Evolutionary conservation across 2,888 invertebrate species (phyloP).

Genomic region (Ophion slaviceki): DNA sequence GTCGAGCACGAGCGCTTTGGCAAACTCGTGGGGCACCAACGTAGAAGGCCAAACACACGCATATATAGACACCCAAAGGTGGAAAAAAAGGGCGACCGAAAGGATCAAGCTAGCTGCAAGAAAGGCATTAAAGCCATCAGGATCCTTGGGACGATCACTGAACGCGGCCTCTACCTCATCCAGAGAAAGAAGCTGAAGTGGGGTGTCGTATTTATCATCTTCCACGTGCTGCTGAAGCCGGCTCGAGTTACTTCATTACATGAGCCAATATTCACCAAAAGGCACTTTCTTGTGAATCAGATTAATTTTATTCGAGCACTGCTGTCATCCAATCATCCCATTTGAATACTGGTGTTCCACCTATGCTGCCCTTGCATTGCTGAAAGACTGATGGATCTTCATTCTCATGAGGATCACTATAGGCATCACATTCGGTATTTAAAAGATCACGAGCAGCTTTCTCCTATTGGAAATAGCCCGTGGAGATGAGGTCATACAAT

Average conservation of each 20-base stretch:
- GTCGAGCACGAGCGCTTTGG: constrained; percentile 63
- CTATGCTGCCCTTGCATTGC: background rate
- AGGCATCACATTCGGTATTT: too few relatives aligned
- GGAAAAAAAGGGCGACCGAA: constrained; percentile 28
- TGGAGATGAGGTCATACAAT: too few relatives aligned
- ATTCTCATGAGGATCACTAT: too few relatives aligned
- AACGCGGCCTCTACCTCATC: constrained; percentile 44
- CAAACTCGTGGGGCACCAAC: constrained; percentile 38
- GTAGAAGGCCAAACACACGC: constrained; percentile 28
- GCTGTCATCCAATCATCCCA: background rate
- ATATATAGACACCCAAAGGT: constrained; percentile 4
- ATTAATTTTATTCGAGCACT: constrained; percentile 15
- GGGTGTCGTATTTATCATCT: constrained; percentile 61
- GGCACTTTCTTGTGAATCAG: constrained; percentile 30
- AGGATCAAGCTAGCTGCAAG: background rate
- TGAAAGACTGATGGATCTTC: background rate
- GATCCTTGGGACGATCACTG: constrained; percentile 49
- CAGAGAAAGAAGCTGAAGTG: constrained; percentile 52
- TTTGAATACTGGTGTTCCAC: background rate
- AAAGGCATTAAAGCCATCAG: constrained; percentile 25
- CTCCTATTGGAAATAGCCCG: too few relatives aligned
- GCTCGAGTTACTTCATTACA: constrained; percentile 60
- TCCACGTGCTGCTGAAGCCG: constrained; percentile 47
- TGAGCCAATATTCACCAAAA: constrained; percentile 38
- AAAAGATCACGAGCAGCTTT: too few relatives aligned